Percentiles rank a stretch among this genome's conserved stretches.
Evolutionary conservation across 2,113 vertebrate species (phyloP).

Genomic region (Osmerus mordax): DNA sequence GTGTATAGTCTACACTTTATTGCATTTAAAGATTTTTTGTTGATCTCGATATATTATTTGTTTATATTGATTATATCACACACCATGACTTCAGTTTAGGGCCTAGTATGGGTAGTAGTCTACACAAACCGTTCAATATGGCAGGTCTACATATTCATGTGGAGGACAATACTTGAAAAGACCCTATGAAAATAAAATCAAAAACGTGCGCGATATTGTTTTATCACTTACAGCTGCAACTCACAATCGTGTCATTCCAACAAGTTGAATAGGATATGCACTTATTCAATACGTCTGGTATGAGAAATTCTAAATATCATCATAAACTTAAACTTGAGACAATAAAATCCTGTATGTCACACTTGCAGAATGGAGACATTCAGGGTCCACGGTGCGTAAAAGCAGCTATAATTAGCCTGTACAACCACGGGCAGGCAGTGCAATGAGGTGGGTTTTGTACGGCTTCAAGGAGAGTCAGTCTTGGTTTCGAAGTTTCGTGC

Average conservation of each 20-base stretch:
- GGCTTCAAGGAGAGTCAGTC: slow-evolving; percentile 75
- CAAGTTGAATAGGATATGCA: slow-evolving; percentile 15
- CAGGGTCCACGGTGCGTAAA: slow-evolving; percentile 55
- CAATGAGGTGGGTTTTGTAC: slow-evolving; percentile 61
- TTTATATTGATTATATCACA: too few relatives aligned
- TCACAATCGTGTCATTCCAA: slow-evolving; percentile 22
- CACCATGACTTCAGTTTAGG: too few relatives aligned
- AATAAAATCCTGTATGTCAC: slow-evolving; percentile 53
- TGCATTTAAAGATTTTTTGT: too few relatives aligned
- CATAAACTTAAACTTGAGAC: slow-evolving; percentile 50
- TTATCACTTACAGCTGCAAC: slow-evolving; percentile 16
- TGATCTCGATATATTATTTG: too few relatives aligned
- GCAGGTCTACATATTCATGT: too few relatives aligned
- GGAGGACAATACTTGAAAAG: not conserved
- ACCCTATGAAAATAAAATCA: not conserved
- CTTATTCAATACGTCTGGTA: slow-evolving; percentile 29
- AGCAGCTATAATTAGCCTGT: slow-evolving; percentile 74
- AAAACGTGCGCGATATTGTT: slow-evolving; percentile 8
- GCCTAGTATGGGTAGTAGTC: not conserved
- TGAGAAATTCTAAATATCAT: slow-evolving; percentile 30
- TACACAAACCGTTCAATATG: too few relatives aligned
- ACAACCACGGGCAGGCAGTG: slow-evolving; percentile 43
- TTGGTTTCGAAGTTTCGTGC: slow-evolving; percentile 66
- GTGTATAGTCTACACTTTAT: too few relatives aligned
- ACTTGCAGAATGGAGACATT: slow-evolving; percentile 62